A percentile compares a stretch with the other conserved stretches of the same genome.
Evolutionary conservation across 2,113 vertebrate species (phyloP).

Genomic region (Amazona guildingii): DNA sequence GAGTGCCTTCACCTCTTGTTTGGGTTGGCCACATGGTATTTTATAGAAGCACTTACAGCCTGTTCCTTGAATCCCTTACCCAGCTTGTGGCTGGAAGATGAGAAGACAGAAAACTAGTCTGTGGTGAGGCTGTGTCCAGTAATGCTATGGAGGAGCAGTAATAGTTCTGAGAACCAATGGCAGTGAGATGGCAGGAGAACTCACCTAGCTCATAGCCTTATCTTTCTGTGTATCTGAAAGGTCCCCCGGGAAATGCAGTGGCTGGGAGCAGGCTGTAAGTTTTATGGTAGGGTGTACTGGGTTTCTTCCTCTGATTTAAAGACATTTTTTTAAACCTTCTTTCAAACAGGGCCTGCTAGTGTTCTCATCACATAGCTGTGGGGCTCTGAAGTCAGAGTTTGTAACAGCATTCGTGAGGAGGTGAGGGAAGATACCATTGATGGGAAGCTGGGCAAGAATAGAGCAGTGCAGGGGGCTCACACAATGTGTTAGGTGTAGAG

Average conservation of each 20-base stretch:
- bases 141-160: not conserved
- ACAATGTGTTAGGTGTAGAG: not conserved
- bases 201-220: not conserved
- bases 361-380: not conserved
- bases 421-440: not conserved
- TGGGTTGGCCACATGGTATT: not conserved
- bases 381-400: not conserved
- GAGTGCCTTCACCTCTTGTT: not conserved
- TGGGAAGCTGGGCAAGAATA: not conserved
- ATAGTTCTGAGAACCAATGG: not conserved
- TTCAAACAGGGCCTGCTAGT: not conserved
- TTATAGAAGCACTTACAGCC: not conserved
- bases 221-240: not conserved
- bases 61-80: not conserved
- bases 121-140: not conserved
- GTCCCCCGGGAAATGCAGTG: not conserved
- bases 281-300: not conserved
- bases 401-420: not conserved
- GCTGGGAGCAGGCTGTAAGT: not conserved
- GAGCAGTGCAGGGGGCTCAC: not conserved
- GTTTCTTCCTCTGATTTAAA: not conserved
- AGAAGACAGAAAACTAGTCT: not conserved
- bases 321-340: not conserved
- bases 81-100: not conserved
- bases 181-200: not conserved